phyloP scores from a whole-genome alignment of 2,113 vertebrate species.

The Actinemys pallida region DNA sequence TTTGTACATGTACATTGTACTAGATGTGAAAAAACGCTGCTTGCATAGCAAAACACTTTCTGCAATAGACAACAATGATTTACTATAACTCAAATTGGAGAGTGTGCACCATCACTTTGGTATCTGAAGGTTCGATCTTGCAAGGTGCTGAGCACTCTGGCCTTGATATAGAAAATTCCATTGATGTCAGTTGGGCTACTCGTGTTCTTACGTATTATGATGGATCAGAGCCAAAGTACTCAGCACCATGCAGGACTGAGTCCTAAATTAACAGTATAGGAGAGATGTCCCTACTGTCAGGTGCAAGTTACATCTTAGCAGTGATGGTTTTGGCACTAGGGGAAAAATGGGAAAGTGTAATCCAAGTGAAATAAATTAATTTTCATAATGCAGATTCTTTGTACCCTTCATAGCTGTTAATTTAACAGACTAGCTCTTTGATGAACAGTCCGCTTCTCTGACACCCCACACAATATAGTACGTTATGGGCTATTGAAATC shows the following conservation, averaged over 20 bases:
- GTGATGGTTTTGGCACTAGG: background rate
- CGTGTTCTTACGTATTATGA: rapidly evolving
- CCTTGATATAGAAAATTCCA: background rate
- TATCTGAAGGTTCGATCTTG: background rate
- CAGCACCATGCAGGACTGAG: rapidly evolving
- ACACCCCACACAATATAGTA: background rate
- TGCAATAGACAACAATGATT: background rate
- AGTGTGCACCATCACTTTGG: background rate
- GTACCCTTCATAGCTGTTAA: background rate
- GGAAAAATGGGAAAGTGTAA: background rate
- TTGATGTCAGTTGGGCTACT: background rate
- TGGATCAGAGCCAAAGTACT: background rate
- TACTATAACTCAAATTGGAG: conserved; percentile 2
- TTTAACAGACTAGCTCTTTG: background rate
- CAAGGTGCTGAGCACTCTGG: background rate
- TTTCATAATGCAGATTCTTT: background rate
- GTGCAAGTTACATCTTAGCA: rapidly evolving
- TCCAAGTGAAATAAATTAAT: background rate
- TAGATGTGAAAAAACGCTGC: background rate
- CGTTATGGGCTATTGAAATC: background rate
- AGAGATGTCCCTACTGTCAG: background rate
- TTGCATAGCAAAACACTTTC: background rate
- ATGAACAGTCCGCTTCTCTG: background rate
- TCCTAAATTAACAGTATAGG: background rate
- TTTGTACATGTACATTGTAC: background rate